phyloP scores from a whole-genome alignment of 2,113 vertebrate species.

The Mirounga angustirostris region DNA sequence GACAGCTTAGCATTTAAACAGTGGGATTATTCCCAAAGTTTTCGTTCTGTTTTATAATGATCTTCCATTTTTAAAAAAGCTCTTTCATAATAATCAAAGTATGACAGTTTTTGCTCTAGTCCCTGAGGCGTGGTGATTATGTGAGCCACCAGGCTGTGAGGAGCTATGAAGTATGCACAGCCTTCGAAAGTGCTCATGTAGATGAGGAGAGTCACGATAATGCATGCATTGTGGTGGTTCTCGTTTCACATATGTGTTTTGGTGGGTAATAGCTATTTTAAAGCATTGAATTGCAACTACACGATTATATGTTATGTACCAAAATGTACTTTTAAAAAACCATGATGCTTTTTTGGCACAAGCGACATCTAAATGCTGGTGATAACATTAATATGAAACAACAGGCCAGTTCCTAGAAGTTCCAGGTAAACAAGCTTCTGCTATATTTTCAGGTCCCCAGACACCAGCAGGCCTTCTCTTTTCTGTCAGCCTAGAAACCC shows the following conservation, averaged over 20 bases:
- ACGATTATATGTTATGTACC: background rate
- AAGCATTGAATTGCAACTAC: background rate
- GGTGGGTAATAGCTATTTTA: background rate
- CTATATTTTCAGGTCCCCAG: background rate
- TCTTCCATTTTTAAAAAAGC: background rate
- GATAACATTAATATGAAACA: background rate
- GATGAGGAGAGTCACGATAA: background rate
- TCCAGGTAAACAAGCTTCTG: background rate
- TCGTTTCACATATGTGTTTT: background rate
- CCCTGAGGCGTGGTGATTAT: background rate
- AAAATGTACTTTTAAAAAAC: slow-evolving; percentile 6
- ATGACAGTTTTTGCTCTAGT: background rate
- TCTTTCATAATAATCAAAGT: background rate
- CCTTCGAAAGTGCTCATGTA: background rate
- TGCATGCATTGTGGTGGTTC: rapidly evolving
- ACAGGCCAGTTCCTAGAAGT: background rate
- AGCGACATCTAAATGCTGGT: background rate
- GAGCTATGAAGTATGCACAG: background rate
- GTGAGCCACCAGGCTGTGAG: background rate
- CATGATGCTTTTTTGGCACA: background rate
- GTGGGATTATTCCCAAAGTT: background rate
- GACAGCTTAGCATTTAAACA: background rate
- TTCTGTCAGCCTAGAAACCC: background rate
- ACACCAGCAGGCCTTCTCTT: background rate
- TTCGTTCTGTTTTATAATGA: background rate